Percentiles rank a stretch among this genome's conserved stretches.
Conservation (phyloP, 1,140 invertebrate genomes). For the Odontomachus brunneus region DNA sequence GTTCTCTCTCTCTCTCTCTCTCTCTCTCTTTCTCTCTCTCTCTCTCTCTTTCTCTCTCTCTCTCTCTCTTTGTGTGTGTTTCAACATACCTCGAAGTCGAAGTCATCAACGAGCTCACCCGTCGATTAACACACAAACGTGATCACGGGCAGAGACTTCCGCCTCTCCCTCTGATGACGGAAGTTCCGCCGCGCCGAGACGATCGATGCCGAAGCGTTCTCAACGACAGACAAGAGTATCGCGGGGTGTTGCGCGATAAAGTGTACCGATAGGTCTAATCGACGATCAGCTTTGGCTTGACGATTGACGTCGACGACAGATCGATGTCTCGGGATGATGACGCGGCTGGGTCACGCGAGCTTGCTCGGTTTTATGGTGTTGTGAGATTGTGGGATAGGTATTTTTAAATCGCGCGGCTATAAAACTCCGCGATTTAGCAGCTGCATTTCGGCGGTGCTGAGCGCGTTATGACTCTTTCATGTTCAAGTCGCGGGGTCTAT, state of each 20-base stretch:
- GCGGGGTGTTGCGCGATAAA: constrained; percentile 8
- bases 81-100: constrained; percentile 37
- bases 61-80: background rate
- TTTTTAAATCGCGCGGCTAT: constrained; percentile 19
- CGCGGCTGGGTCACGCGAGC: constrained; percentile 29
- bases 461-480: too few relatives aligned
- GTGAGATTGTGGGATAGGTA: background rate
- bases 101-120: constrained; percentile 26
- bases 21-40: too few relatives aligned
- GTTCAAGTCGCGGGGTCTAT: too few relatives aligned
- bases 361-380: constrained; percentile 4
- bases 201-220: constrained; percentile 20
- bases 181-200: background rate
- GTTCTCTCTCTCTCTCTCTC: background rate
- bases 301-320: constrained; percentile 31
- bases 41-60: too few relatives aligned
- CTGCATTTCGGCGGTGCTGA: too few relatives aligned
- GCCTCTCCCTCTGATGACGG: background rate
- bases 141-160: background rate
- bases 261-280: constrained; percentile 45
- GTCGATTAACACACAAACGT: constrained; percentile 30
- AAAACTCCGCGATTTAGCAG: background rate
- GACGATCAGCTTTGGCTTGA: constrained; percentile 28
- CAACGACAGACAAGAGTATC: background rate
- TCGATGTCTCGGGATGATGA: background rate